Conservation (phyloP, 2,113 vertebrate species). For the Callipepla californica region DNA sequence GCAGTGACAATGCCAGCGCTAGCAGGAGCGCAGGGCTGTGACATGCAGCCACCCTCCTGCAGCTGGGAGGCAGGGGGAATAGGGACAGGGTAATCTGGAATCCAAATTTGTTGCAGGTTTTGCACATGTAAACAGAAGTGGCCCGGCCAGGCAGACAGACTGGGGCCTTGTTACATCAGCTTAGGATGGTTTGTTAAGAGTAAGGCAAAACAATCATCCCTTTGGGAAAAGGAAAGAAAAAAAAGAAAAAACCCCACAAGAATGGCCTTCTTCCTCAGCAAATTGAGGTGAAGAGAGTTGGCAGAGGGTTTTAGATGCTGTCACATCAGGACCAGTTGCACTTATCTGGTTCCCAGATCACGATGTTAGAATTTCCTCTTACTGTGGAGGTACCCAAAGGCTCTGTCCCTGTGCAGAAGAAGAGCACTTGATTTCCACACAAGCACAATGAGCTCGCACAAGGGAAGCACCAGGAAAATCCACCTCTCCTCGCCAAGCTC, state of each 20-base stretch:
- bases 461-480: background rate
- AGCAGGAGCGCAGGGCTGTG: background rate
- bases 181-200: slow-evolving; percentile 26
- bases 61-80: background rate
- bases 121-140: slow-evolving; percentile 64
- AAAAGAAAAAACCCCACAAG: no score
- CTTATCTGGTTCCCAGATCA: background rate
- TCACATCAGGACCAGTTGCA: background rate
- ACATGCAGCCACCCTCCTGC: background rate
- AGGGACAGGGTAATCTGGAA: slow-evolving; percentile 11
- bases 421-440: background rate
- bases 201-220: background rate
- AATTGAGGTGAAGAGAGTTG: background rate
- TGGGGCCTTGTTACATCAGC: slow-evolving; percentile 72
- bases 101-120: slow-evolving; percentile 76
- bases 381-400: background rate
- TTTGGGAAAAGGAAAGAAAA: background rate
- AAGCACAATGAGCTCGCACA: background rate
- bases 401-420: background rate
- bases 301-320: background rate
- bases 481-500: background rate
- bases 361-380: background rate
- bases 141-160: slow-evolving; percentile 37
- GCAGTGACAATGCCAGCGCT: background rate
- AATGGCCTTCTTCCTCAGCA: background rate